Evolutionary conservation across 2,113 vertebrate species (phyloP), one percentile per base, ranked within the genome.

Genomic region (Condylura cristata): DNA sequence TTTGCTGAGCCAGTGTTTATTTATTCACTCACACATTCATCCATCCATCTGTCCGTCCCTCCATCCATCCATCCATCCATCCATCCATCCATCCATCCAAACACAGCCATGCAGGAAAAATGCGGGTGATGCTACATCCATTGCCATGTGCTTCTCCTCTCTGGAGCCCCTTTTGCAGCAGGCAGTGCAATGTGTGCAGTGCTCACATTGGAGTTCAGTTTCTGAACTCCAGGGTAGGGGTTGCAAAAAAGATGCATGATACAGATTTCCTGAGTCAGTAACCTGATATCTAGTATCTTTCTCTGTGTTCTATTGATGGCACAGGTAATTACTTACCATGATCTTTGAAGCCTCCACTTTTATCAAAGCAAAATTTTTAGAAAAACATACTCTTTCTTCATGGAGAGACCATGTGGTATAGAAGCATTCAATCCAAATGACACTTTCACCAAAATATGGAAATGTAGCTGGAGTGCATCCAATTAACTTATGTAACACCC

Each of bases 301-400:
- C 39, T 84, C 75, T 72, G 91, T 53, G 26, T 65, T 87, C 65
- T 17, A 63, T 58, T 92, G 65, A 53, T 89, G 60, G 66, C 58
- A 66, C 9, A 56, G 17, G 26, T 74, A 46, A 93, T 81, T 65
- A 88, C 58, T 90, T 85, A 70, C 71, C 44, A 71, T 18, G 12
- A 88, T 71, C 37, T 68, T 86, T 75, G 79, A 91, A 44, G 71
- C 6, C 10, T 75, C 53, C 22, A 46, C 20, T 48, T 91, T 79
- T 85, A 80, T 79, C 46, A 72, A 74, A 89, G 65, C 70, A 86
- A 14, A 39, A 17, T 41, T 90, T 89, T 81, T 63, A 78, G 79
- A 78, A 8, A 72, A 16, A 13, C 17, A 63, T 4, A n/a, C 8
- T 71, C 81, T 60, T 44, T 30, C 18, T 60, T 72, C 32, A 39